Percentiles rank a stretch among this genome's conserved stretches.
Evolutionary conservation across 1,140 invertebrate species (phyloP).

Genomic region (Helicoverpa zea): DNA sequence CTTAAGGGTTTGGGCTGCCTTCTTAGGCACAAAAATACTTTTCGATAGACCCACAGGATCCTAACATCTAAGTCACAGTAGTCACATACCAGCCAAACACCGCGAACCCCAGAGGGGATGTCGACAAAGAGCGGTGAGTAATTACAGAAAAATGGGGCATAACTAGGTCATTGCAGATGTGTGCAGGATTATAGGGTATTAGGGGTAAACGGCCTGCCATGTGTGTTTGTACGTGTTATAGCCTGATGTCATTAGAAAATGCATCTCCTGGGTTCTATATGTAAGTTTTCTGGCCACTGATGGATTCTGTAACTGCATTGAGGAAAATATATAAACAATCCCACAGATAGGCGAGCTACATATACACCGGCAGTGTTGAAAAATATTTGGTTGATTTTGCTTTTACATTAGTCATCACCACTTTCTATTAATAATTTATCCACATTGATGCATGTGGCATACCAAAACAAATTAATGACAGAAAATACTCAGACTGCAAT

Average conservation of each 20-base stretch:
- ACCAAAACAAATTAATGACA: conserved; percentile 27
- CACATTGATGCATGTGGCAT: no score
- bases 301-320: not conserved
- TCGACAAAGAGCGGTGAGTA: conserved; percentile 77
- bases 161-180: conserved; percentile 77
- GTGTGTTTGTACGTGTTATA: not conserved
- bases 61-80: conserved; percentile 49
- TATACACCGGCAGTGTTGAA: no score
- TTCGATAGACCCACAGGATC: not conserved
- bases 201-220: not conserved
- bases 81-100: conserved; percentile 50
- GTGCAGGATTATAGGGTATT: conserved; percentile 62
- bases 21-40: not conserved
- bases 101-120: conserved; percentile 63
- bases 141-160: conserved; percentile 83
- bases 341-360: no score
- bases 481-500: conserved; percentile 33
- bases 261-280: not conserved
- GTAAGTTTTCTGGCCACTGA: not conserved
- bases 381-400: no score
- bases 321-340: no score
- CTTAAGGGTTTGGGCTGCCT: no score
- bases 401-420: no score
- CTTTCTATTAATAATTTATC: no score
- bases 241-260: conserved; percentile 21